Base-by-base conservation (phyloP, 1,140 invertebrate species). In the Calephelis nemesis region DNA sequence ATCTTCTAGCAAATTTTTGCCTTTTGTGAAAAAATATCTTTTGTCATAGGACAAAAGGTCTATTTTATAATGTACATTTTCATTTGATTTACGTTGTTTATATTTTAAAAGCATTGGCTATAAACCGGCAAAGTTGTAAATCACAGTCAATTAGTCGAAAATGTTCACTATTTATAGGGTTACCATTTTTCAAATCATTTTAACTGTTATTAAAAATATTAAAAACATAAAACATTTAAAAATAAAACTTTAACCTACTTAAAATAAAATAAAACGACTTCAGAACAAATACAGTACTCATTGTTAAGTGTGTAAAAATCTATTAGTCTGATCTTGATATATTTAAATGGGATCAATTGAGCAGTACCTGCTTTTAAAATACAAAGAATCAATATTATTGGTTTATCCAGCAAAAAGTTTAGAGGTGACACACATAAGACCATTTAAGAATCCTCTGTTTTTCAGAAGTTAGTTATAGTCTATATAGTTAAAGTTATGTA, bases 101-200 rank as follows among this genome's bases (percentile, higher is more conserved):
- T 63, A 62, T 67, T 50, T 58, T 49, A 15, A 70, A 68, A 30
- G 40, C 48, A 52, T 50, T 66, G 64, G 76, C 76, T 82, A 81
- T 85, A 80, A 84, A 78, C 75, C 78, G 76, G 63, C 71, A 63
- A 64, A 82, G 81, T 84, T 85, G 79, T 85, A 84, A 84, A 85
- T 85, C 79, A 82, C 77, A 77, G 77, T 81, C 79, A 79, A 83
- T 82, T 84, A 85, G 83, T 75, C 66, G 74, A 78, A 77, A 78
- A 75, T 74, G 77, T 69, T 72, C 68, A 65, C 66, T 69, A 69
- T 63, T 69, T 58, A 73, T 54, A 52, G 49, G 50, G 13, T n/a
- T 19, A 58, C 50, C 39, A 45, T 58, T 58, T 58, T 66, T 54
- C 12, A 15, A 12, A 58, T 30, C 3, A 30, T 30, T 4, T 8